Evolutionary conservation across 2,113 vertebrate species (phyloP).

Genomic region (Percina caprodes): DNA sequence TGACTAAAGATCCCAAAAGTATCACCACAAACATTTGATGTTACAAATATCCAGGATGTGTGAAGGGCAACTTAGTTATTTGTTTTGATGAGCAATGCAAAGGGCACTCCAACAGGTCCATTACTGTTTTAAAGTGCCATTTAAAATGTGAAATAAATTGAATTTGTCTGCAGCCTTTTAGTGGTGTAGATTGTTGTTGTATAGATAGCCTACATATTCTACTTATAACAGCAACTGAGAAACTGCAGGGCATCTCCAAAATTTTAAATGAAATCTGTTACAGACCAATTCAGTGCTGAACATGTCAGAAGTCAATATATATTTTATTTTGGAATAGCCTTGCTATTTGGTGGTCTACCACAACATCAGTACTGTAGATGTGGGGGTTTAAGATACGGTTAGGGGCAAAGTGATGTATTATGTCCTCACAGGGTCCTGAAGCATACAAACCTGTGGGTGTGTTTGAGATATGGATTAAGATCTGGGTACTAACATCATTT

Average conservation of each 20-base stretch:
- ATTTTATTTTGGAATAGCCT: constrained; percentile 7
- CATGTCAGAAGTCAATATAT: not conserved
- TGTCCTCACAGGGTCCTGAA: not conserved
- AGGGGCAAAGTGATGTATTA: not conserved
- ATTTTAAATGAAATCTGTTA: not conserved
- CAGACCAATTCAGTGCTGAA: not conserved
- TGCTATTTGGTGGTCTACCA: not conserved
- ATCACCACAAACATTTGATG: constrained; percentile 26
- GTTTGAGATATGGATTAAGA: constrained; percentile 37
- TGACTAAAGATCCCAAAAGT: not conserved
- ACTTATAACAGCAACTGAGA: not conserved
- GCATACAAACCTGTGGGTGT: constrained; percentile 2
- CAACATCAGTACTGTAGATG: not conserved
- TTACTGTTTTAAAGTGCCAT: constrained; percentile 32
- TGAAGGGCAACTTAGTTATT: constrained; percentile 22
- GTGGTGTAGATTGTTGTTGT: not conserved
- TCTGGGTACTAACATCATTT: constrained; percentile 65
- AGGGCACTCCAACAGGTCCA: constrained; percentile 21
- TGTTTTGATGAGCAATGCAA: constrained; percentile 32
- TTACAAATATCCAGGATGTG: constrained; percentile 15
- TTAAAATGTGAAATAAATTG: constrained; percentile 27
- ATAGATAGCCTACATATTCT: not conserved
- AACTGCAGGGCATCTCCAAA: not conserved
- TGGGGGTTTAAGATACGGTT: not conserved
- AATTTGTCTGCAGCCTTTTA: constrained; percentile 11